Base-by-base conservation (phyloP, 2,888 invertebrate species). In the Callimorpha dominula region DNA sequence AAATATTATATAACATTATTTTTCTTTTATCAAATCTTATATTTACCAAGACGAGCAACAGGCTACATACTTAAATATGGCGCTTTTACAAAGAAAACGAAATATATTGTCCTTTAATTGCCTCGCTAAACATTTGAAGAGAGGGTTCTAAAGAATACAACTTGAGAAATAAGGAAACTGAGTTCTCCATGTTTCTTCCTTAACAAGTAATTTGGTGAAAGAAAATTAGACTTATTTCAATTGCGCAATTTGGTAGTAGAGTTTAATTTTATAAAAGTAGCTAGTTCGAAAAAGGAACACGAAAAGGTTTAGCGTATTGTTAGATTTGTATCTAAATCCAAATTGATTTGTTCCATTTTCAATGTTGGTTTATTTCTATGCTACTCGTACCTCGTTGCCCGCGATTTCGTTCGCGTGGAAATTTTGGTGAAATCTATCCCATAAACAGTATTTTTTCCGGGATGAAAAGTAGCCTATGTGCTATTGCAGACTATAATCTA, bases 31-130 rank as follows among this genome's bases (percentile, higher is more conserved):
- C 15, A 65, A 65, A 65, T 49, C 49, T 49, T 49, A 15, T 50
- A 54, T 60, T 15, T 15, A 5, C 5, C n/a, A 43, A 57, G 42
- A 74, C 50, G 65, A 46, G 4, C 60, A 70, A 49, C 63, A 72
- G n/a, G 11, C 49, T 15, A 64, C 65, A 42, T 64, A 11, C 11
- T 7, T 12, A 9, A 70, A 49, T 50, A 14, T 65, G 64, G 65
- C 52, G 65, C 68, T 76, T 82, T 79, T 49, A 71, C 79, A 73
- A 64, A 69, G 62, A 72, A 68, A 69, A 65, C 65, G 54, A 75
- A 81, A 83, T 79, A 82, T 81, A 82, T 81, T 78, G 80, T 75
- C 72, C 75, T 83, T 79, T 80, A 83, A 86, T 82, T 83, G 77
- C 72, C 57, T 73, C 71, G 75, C 75, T 78, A 74, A 86, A 77